Evolutionary conservation across 2,888 invertebrate genomes (phyloP), one percentile per base, ranked within the genome.

Genomic region (Alcis repandata): DNA sequence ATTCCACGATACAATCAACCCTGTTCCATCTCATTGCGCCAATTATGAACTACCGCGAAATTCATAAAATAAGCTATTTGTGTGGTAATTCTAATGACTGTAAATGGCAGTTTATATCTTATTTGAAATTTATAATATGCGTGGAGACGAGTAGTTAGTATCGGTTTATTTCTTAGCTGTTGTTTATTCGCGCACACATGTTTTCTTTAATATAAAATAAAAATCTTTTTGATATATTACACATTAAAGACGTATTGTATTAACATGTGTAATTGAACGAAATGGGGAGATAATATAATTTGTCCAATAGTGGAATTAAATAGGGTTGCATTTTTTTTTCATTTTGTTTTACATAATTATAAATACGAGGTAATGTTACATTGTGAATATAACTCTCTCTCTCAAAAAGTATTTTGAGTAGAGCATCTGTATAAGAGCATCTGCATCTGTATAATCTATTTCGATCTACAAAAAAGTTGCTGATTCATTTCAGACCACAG

Each of bases 1-100:
- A 82, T 85, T 86, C 77, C 70, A 68, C 72, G 70, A 71, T 63
- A 75, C 73, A 81, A 82, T 77, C 78, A 73, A 79, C 80, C 75
- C 74, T 71, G 78, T 72, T 80, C 75, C 78, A 76, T 73, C 70
- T 70, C 66, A 64, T 71, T 72, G 71, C 62, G 61, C 70, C 69
- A 76, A 71, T 76, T 71, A 77, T 73, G 65, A 72, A 72, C 67
- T 73, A 72, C 68, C 63, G 62, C 67, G 65, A 67, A 71, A 65
- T 70, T 63, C 67, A 70, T 72, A 70, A 66, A 73, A 65, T 65
- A 72, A 68, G 62, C 63, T 67, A 70, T 72, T 72, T 66, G 56
- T 57, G 48, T 63, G 49, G 45, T 43, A 38, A 59, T 27, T 60
- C 60, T 65, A 45, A 60, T 20, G 40, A 49, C 54, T 54, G 64